phyloP scores from a whole-genome alignment of 2,113 vertebrate genomes.

The Saccopteryx bilineata region DNA sequence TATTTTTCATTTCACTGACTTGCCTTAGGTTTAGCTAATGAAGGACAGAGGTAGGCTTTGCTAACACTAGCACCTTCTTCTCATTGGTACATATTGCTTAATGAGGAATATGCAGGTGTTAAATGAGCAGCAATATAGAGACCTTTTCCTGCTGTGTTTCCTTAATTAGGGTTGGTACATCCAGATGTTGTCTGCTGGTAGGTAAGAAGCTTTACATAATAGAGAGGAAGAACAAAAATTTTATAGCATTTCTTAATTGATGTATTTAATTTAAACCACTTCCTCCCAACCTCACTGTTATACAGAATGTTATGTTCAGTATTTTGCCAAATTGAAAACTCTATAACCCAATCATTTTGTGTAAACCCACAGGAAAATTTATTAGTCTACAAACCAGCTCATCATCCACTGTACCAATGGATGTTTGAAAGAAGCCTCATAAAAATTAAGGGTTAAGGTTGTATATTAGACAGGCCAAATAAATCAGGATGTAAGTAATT shows the following conservation, averaged over 20 bases:
- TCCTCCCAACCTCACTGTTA: not conserved
- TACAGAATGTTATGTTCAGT: not conserved
- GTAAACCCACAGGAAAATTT: not conserved
- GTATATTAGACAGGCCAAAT: not conserved
- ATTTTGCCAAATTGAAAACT: not conserved
- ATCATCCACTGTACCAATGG: not conserved
- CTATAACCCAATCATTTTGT: not conserved
- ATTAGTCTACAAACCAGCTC: not conserved
- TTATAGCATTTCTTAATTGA: not conserved
- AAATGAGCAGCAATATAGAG: constrained; percentile 5
- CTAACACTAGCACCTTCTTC: not conserved
- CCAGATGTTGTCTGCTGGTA: constrained; percentile 44
- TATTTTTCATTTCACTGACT: not conserved
- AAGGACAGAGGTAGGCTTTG: not conserved
- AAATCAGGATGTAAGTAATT: constrained; percentile 44
- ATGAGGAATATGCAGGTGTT: constrained; percentile 60
- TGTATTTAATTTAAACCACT: constrained; percentile 36
- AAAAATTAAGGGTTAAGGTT: constrained; percentile 32
- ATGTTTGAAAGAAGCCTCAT: constrained; percentile 37
- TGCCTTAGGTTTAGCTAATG: not conserved
- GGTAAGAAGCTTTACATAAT: constrained; percentile 23
- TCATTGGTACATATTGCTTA: constrained; percentile 35
- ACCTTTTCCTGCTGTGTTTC: constrained; percentile 58
- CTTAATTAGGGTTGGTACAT: constrained; percentile 66
- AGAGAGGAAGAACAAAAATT: not conserved